Percentiles rank a stretch among this genome's conserved stretches.
Evolutionary conservation across 2,797 vertebrate genomes (phyloP).

Genomic region (Agapornis canus): DNA sequence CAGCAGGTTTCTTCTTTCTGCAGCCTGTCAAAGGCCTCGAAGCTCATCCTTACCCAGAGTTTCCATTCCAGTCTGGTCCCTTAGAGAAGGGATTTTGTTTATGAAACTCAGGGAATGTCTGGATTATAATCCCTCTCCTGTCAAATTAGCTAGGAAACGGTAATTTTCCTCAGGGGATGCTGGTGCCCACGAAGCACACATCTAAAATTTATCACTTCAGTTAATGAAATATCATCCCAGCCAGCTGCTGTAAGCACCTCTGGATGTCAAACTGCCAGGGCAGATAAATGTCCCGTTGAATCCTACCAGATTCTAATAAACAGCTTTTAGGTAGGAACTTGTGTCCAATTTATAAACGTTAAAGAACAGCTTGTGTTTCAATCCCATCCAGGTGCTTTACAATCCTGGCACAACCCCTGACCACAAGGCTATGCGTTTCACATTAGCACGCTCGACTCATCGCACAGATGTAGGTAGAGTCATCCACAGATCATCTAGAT

Average conservation of each 20-base stretch:
- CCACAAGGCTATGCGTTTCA: background rate
- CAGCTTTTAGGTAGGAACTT: slow-evolving; percentile 53
- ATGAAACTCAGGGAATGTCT: slow-evolving; percentile 5
- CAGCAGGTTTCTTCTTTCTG: background rate
- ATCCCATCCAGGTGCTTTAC: slow-evolving; percentile 55
- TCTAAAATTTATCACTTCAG: slow-evolving; percentile 34
- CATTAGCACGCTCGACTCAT: background rate
- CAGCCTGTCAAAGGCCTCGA: background rate
- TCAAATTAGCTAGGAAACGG: background rate
- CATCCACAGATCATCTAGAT: background rate
- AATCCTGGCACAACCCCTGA: slow-evolving; percentile 55
- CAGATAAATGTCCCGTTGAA: slow-evolving; percentile 42
- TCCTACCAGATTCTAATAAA: slow-evolving; percentile 36
- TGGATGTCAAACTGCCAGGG: slow-evolving; percentile 24
- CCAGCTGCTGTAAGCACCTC: slow-evolving; percentile 51
- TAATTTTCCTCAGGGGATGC: slow-evolving; percentile 6
- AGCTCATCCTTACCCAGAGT: background rate
- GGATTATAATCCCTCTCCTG: slow-evolving; percentile 59
- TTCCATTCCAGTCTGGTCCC: background rate
- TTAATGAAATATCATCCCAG: slow-evolving; percentile 18
- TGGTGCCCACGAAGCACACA: background rate
- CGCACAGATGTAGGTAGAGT: background rate
- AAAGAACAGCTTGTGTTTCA: slow-evolving; percentile 52
- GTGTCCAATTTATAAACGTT: slow-evolving; percentile 32
- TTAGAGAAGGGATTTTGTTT: slow-evolving; percentile 35